Evolutionary conservation across 1,140 invertebrate genomes (phyloP).

Genomic region (Akabosia matsudoensis): DNA sequence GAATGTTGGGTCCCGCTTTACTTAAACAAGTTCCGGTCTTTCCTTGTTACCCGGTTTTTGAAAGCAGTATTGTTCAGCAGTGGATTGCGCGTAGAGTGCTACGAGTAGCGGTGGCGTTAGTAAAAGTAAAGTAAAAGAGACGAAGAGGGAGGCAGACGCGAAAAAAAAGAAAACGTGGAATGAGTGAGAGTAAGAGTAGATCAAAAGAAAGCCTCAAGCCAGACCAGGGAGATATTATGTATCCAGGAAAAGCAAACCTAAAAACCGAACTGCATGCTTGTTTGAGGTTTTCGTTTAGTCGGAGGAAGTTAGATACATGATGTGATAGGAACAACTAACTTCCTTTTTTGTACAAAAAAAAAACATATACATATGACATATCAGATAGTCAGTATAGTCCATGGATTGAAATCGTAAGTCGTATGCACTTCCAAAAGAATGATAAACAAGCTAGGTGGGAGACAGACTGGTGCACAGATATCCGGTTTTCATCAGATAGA

Average conservation of each 20-base stretch:
- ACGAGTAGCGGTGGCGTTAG: background rate
- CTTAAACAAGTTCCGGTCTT: slow-evolving; percentile 46
- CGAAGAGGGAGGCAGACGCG: background rate
- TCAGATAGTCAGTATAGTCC: no score
- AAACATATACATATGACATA: background rate
- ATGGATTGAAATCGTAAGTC: no score
- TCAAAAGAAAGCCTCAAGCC: slow-evolving; percentile 24
- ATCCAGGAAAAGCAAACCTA: slow-evolving; percentile 19
- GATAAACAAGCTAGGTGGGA: background rate
- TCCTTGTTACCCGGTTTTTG: slow-evolving; percentile 27
- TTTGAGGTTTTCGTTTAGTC: slow-evolving; percentile 10
- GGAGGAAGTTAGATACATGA: slow-evolving; percentile 21
- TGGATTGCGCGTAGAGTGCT: background rate
- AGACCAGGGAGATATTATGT: slow-evolving; percentile 7
- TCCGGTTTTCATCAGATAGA: background rate
- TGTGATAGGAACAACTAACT: background rate
- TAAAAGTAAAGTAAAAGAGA: background rate
- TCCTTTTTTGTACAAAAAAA: background rate
- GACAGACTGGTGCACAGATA: background rate
- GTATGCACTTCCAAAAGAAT: no score
- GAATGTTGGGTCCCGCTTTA: slow-evolving; percentile 40
- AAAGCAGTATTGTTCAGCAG: slow-evolving; percentile 1
- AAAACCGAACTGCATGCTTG: slow-evolving; percentile 12
- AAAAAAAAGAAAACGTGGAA: background rate
- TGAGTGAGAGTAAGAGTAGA: background rate